phyloP scores from a whole-genome alignment of 2,113 vertebrate genomes.

The Onychostruthus taczanowskii region DNA sequence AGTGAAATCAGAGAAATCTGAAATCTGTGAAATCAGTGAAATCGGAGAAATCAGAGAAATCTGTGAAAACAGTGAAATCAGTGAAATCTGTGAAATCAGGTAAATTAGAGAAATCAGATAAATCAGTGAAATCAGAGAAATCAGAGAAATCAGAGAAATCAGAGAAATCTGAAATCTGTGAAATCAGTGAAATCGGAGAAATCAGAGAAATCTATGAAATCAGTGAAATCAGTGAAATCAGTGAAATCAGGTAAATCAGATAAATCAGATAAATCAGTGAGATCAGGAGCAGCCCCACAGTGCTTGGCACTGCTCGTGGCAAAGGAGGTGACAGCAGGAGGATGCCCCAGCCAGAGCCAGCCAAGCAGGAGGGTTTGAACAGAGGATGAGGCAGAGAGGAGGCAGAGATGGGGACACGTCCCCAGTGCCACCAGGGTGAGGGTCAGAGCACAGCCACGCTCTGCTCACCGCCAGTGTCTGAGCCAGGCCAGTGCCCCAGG shows the following conservation, averaged over 20 bases:
- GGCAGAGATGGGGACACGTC: neutral
- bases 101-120: no score
- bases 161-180: no score
- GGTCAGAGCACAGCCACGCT: neutral
- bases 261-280: no score
- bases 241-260: no score
- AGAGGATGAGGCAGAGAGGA: neutral
- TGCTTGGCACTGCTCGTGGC: fast-evolving
- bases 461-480: neutral
- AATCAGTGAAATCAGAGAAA: neutral
- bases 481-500: neutral
- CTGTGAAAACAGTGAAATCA: no score
- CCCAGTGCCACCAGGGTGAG: fast-evolving
- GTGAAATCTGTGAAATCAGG: no score
- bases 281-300: neutral
- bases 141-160: no score
- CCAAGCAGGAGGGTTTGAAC: neutral
- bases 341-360: neutral
- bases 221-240: no score
- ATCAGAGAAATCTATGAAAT: no score
- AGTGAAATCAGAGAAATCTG: no score
- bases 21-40: no score
- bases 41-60: no score
- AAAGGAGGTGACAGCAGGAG: neutral
- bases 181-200: neutral